Conservation (phyloP, 1,140 invertebrate species). For the Eciton burchellii region DNA sequence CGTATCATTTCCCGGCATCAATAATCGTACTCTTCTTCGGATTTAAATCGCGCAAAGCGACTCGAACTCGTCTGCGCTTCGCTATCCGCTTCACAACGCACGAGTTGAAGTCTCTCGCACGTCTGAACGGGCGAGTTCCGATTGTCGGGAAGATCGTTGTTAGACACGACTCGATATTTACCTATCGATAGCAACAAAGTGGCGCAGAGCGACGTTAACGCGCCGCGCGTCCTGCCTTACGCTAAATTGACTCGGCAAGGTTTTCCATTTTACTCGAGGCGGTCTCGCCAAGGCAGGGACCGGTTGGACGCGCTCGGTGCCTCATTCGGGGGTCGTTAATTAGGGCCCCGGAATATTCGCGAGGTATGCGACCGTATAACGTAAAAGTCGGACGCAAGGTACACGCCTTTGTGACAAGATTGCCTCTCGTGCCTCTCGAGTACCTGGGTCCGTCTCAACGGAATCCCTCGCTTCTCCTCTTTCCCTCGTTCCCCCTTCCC, state of each 20-base stretch:
- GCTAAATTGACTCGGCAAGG: conserved; percentile 75
- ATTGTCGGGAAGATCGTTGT: conserved; percentile 32
- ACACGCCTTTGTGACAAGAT: conserved; percentile 38
- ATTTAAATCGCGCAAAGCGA: neutral
- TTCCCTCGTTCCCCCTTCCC: no score
- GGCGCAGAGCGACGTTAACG: conserved; percentile 39
- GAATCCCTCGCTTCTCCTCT: no score
- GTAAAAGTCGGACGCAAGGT: conserved; percentile 38
- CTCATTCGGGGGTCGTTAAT: conserved; percentile 75
- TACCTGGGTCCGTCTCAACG: neutral
- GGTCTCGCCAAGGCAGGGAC: neutral
- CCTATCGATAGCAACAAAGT: conserved; percentile 17
- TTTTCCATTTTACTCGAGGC: conserved; percentile 66
- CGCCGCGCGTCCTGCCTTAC: conserved; percentile 19
- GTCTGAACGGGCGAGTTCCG: conserved; percentile 20
- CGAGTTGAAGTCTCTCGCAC: neutral
- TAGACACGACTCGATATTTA: conserved; percentile 34
- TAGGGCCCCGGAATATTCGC: conserved; percentile 76
- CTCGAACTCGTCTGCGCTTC: neutral
- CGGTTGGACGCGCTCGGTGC: conserved; percentile 37
- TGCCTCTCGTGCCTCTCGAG: conserved; percentile 27
- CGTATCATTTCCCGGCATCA: neutral
- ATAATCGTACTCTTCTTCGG: neutral
- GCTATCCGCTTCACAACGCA: neutral
- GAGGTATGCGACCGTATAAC: conserved; percentile 61